Conservation (phyloP, 2,797 vertebrate genomes). For the Clarias platycephalus region DNA sequence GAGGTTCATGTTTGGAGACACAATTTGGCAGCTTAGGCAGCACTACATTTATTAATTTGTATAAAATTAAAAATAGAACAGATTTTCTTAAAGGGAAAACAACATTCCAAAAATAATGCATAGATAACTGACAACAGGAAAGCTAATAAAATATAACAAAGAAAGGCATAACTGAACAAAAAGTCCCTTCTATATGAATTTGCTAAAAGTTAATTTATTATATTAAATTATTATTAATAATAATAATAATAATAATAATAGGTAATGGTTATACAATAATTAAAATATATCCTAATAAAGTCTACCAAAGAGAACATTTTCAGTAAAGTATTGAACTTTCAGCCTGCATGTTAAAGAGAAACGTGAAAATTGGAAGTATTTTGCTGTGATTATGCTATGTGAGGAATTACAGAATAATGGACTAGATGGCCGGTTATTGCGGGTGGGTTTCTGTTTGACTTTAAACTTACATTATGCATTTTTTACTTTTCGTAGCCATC, state of each 20-base stretch:
- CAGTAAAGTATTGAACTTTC: not conserved
- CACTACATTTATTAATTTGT: conserved; percentile 1
- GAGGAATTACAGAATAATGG: not conserved
- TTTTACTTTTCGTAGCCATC: too few relatives aligned
- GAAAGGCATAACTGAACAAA: not conserved
- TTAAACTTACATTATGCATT: not conserved
- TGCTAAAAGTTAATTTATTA: not conserved
- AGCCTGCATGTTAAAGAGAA: not conserved
- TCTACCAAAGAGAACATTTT: not conserved
- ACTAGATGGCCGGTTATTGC: not conserved
- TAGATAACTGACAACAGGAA: not conserved
- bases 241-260: not conserved
- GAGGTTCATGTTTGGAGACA: conserved; percentile 25
- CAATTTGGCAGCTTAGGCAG: conserved; percentile 9
- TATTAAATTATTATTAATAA: too few relatives aligned
- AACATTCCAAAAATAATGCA: not conserved
- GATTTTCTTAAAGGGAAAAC: not conserved
- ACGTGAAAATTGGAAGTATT: not conserved
- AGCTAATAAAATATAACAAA: not conserved
- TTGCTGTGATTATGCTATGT: not conserved
- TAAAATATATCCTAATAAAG: not conserved
- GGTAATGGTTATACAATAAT: not conserved
- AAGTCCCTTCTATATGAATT: not conserved
- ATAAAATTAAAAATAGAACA: not conserved
- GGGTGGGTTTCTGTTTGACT: not conserved